Percentiles rank a stretch among this genome's conserved stretches.
These are phyloP conservation scores for Felis catus DNA, from an alignment of 2,113 vertebrate genomes.

Conservation along the genomic window DNA sequence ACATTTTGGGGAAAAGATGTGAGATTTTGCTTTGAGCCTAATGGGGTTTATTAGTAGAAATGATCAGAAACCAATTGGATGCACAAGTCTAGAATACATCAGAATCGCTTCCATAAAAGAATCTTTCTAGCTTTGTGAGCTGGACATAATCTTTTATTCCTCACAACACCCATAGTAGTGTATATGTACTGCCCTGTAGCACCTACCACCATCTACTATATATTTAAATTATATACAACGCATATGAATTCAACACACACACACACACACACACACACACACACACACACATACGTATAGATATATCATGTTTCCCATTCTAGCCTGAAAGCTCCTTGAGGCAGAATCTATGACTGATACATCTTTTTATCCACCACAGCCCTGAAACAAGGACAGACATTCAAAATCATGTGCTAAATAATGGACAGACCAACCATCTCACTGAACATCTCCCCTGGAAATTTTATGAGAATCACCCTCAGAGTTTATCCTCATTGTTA, in stretches of 20 bases:
- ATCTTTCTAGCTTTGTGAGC: not conserved
- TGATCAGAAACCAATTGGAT: not conserved
- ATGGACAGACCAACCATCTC: not conserved
- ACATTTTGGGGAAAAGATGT: not conserved
- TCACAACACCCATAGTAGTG: not conserved
- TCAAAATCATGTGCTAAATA: not conserved
- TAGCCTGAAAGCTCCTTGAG: not conserved
- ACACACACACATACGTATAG: not conserved
- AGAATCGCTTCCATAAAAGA: not conserved
- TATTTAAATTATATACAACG: not conserved
- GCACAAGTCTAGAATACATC: not conserved
- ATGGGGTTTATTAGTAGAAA: not conserved
- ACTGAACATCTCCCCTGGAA: not conserved
- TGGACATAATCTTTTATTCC: not conserved
- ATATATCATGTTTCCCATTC: not conserved
- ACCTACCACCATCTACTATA: not conserved
- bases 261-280: too few species aligned
- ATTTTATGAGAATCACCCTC: not conserved
- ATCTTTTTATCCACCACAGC: not conserved
- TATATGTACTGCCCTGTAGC: not conserved
- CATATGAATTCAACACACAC: not conserved
- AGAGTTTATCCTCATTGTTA: not conserved
- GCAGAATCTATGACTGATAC: not conserved
- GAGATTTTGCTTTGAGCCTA: not conserved
- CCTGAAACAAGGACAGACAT: not conserved